Base-by-base conservation (phyloP, 2,113 vertebrate species). In the Diadophis punctatus region DNA sequence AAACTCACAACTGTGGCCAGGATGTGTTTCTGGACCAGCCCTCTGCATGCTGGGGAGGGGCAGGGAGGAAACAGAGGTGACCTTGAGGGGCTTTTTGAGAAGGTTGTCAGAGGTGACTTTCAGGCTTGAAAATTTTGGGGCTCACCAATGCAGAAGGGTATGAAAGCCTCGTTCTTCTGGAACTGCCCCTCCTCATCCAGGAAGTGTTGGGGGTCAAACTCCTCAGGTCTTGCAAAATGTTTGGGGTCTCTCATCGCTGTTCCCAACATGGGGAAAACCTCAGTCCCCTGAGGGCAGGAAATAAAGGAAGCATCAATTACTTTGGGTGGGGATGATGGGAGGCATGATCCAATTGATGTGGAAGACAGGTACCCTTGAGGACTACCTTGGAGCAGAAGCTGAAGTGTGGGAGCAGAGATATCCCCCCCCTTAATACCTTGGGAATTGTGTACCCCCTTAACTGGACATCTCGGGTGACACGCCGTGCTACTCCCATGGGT, bases 141-240 rank as follows among this genome's bases (percentile, higher is more conserved):
- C 94, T 39, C 93, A 97, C 97, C 97, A 34, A 63, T 91, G 1
- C 95, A 96, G 84, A 97, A 97, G 11, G 93, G 93, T 46, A 97
- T 49, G 43, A 97, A 97, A 4, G 96, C 96, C 4, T 97, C 94
- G 8, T 94, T 97, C 91, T 95, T 97, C 92, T 96, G 96, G 94
- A 97, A 97, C 16, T 10, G 34, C 1, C 97, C 96, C 10, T 96
- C 91, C 12, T 95, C 95, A 93, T 97, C 97, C 90, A 97, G 90
- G 90, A 97, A 97, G 48, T 97, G 97, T 16, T 95, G 91, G 1
- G 97, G 96, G 53, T 97, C 94, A 93, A 97, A 97, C 9, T 52
- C 48, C 11, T 96, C 86, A 2, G 97, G 97, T 8, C 94, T 89
- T 22, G 88, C 49, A 89, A 97, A 97, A 87, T 96, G 92, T 46